phyloP scores from a whole-genome alignment of 37 sponge, comb jelly and placozoan species.

The Geodia barretti region DNA sequence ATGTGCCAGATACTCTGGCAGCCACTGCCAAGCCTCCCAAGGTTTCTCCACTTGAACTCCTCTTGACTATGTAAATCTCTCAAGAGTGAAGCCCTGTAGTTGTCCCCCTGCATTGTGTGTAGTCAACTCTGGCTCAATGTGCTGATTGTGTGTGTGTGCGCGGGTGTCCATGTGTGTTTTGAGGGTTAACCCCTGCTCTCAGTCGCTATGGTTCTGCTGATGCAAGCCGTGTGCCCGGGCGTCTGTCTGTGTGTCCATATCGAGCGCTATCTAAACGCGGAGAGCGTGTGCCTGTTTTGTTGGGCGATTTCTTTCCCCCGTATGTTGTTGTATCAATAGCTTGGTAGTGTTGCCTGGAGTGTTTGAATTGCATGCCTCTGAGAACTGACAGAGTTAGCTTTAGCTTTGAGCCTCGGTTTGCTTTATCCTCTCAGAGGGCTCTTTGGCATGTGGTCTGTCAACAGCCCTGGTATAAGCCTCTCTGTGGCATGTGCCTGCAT shows the following conservation, averaged over 20 bases:
- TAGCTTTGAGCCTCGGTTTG: background rate
- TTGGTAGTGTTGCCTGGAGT: no score
- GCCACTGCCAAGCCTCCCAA: background rate
- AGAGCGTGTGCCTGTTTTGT: no score
- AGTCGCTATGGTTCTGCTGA: no score
- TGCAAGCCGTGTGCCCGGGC: no score
- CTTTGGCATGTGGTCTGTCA: background rate
- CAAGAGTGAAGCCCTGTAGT: conserved; percentile 1
- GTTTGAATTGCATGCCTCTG: background rate
- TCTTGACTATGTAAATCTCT: background rate
- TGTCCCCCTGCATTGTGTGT: conserved; percentile 3
- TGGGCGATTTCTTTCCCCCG: no score
- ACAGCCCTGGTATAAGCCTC: background rate
- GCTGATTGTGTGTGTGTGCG: no score
- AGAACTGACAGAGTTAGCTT: background rate
- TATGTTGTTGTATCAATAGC: no score
- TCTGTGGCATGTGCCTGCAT: background rate
- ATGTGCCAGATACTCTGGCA: background rate
- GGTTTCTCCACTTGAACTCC: background rate
- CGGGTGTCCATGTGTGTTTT: no score
- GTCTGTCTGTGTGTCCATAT: no score
- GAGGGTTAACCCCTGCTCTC: no score
- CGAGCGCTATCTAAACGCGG: no score
- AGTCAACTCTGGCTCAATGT: no score
- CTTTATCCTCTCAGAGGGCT: background rate